Evolutionary conservation across 2,888 invertebrate species (phyloP).

Genomic region (Cosmia trapezina): DNA sequence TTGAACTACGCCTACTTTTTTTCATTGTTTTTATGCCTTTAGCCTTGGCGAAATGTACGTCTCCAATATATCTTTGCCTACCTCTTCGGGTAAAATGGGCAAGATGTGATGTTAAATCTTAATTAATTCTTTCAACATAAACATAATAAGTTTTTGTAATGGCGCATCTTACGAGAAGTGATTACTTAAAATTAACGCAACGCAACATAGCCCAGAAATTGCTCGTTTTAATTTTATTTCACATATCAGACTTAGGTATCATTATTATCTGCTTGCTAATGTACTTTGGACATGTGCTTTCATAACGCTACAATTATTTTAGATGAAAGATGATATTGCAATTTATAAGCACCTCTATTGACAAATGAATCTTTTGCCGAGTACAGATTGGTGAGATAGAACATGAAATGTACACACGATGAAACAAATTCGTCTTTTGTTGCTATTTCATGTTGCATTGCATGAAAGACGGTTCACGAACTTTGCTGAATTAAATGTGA

Average conservation of each 20-base stretch:
- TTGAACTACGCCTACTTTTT: too few relatives aligned
- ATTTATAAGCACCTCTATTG: conserved; percentile 1
- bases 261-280: conserved; percentile 31
- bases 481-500: too few relatives aligned
- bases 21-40: too few relatives aligned
- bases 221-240: conserved; percentile 43
- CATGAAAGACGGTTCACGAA: too few relatives aligned
- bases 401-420: too few relatives aligned
- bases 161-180: conserved; percentile 31
- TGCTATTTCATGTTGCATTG: too few relatives aligned
- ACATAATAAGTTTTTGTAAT: conserved; percentile 40
- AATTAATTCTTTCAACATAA: conserved; percentile 46
- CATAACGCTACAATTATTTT: conserved; percentile 27
- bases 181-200: conserved; percentile 52
- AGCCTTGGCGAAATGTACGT: too few relatives aligned
- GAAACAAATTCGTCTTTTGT: too few relatives aligned
- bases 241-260: conserved; percentile 37
- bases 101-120: not conserved
- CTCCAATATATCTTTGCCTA: not conserved
- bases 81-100: not conserved
- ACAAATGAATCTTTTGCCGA: not conserved
- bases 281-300: conserved; percentile 23
- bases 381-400: too few relatives aligned
- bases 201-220: conserved; percentile 30
- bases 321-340: conserved; percentile 20